These are phyloP conservation scores for Drosophila kurseongensis DNA, from an alignment of 1,140 invertebrate genomes.

Conservation along the genomic window DNA sequence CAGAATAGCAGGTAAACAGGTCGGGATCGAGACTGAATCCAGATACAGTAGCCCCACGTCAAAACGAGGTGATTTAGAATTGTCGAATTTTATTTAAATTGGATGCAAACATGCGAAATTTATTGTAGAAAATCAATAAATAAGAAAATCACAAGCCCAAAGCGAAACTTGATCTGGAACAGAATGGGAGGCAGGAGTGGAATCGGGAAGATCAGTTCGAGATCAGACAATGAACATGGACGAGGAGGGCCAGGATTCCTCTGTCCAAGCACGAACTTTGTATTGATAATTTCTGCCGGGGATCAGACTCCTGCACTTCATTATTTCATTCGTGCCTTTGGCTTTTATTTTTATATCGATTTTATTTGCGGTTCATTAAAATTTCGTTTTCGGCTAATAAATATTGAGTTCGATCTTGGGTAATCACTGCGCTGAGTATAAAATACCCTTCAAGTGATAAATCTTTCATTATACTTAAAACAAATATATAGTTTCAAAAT, in stretches of 20 bases:
- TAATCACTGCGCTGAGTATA: conserved; percentile 13
- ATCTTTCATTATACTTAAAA: too few relatives aligned
- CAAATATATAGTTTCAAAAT: too few relatives aligned
- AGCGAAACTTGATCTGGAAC: conserved; percentile 68
- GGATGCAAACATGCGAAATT: conserved; percentile 84
- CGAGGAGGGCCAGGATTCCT: neutral
- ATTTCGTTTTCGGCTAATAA: conserved; percentile 79
- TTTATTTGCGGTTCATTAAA: conserved; percentile 77
- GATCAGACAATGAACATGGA: conserved; percentile 28
- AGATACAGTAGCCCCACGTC: conserved; percentile 82
- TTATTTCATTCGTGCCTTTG: conserved; percentile 61
- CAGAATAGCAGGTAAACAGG: conserved; percentile 33
- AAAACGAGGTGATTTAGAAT: conserved; percentile 85
- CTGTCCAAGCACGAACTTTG: conserved; percentile 53
- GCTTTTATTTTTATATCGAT: conserved; percentile 64
- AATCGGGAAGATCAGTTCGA: conserved; percentile 31
- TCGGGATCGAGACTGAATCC: conserved; percentile 1
- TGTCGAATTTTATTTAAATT: conserved; percentile 85
- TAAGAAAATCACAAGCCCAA: conserved; percentile 75
- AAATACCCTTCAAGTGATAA: conserved; percentile 5
- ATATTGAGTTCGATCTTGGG: conserved; percentile 45
- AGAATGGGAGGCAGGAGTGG: conserved; percentile 6
- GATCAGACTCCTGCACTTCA: conserved; percentile 39
- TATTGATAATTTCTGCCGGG: conserved; percentile 61
- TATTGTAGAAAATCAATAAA: conserved; percentile 85